Evolutionary conservation across 2,888 invertebrate genomes (phyloP), one percentile per base, ranked within the genome.

Genomic region (Chrysotoxum bicinctum): DNA sequence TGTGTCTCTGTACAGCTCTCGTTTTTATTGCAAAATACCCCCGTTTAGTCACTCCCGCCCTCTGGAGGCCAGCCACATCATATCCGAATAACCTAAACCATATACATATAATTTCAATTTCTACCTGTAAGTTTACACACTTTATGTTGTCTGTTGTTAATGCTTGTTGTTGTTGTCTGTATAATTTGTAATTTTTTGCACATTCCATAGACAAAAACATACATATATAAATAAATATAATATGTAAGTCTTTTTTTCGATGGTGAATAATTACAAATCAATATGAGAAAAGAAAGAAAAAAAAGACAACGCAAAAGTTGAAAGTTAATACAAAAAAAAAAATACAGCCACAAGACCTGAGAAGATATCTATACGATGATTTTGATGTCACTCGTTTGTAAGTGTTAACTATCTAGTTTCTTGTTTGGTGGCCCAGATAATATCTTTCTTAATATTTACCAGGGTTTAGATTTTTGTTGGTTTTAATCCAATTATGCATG

Each of bases 231-330:
- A n/a, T n/a, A n/a, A n/a, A n/a, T n/a, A n/a, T n/a, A n/a, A n/a
- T 16, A 66, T 5, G 32, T 14, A 26, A 26, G 26, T 26, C 26
- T 26, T 19, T 45, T 64, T 64, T 45, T 64, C n/a, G 56, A 50
- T 72, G 64, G 60, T 60, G 74, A 70, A 83, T 68, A 70, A 80
- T 80, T 85, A 80, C 68, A 85, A 85, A 80, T 80, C 84, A 76
- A 85, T 85, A 85, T 26, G 45, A 75, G 43, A 75, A 45, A 43
- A 66, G 26, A 40, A 66, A 35, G 56, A 30, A 50, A 23, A 64
- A 58, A 35, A 74, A 78, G 40, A 5, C 69, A 52, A 64, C 35
- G 50, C 43, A 70, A 79, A 84, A 64, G 30, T 62, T 62, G 26
- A 69, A 83, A 83, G 70, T 74, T 50, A 79, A 75, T 66, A 23